A percentile compares a stretch with the other conserved stretches of the same genome.
These are phyloP conservation scores for Sarcophaga caerulescens DNA, from an alignment of 2,888 invertebrate species.

Conservation along the genomic window DNA sequence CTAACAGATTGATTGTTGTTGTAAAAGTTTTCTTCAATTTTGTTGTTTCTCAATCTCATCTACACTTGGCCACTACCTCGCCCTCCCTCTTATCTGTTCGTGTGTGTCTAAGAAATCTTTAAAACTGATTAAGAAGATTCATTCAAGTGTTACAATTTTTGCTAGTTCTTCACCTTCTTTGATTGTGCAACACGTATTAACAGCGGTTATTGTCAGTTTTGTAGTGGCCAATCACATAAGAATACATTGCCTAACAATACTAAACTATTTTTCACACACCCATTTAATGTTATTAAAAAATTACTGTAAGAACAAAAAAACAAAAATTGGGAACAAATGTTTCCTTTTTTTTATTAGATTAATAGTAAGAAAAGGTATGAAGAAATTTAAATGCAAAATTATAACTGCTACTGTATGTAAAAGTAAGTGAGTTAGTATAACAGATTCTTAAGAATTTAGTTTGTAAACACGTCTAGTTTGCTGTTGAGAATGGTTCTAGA, in stretches of 20 bases:
- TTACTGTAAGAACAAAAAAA: no score
- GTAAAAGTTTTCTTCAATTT: neutral
- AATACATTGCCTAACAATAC: slow-evolving; percentile 20
- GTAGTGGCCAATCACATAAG: slow-evolving; percentile 50
- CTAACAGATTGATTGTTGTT: slow-evolving; percentile 19
- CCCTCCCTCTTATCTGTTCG: neutral
- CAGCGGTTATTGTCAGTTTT: neutral
- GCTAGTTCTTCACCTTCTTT: neutral
- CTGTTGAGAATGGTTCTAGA: no score
- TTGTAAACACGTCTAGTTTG: no score
- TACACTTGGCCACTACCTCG: neutral
- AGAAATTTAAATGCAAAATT: no score
- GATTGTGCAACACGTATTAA: neutral
- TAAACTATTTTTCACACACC: no score
- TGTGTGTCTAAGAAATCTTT: neutral
- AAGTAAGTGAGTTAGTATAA: no score
- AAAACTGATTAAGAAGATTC: slow-evolving; percentile 16
- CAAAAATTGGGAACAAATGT: no score
- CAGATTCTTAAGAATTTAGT: no score
- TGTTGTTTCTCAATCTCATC: neutral
- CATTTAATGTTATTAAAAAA: no score
- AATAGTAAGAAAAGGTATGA: no score
- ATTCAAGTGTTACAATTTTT: slow-evolving; percentile 9
- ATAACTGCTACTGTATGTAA: no score
- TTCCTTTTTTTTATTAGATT: no score